Evolutionary conservation across 1,140 invertebrate species (phyloP), one percentile per base, ranked within the genome.

Genomic region (Leptoteleia sp.): DNA sequence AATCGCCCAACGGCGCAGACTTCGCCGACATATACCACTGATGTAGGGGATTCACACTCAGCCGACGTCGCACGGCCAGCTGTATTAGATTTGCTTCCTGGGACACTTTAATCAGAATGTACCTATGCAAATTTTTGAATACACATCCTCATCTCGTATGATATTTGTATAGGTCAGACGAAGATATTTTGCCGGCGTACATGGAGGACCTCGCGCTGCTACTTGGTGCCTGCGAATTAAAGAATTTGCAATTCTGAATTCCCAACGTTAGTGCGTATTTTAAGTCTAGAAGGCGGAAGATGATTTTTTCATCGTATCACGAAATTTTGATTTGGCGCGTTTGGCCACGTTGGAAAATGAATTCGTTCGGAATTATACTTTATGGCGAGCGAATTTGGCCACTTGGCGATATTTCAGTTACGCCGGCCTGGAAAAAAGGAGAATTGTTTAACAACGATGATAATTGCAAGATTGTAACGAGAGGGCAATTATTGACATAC

Each of bases 91-190:
- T 90, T 89, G 84, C 87, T 88, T 87, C 87, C 84, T 88, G 84
- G 89, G 86, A 88, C 85, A 88, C 86, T 89, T 89, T 90, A 89
- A 89, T 90, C 87, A 90, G 87, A 88, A 88, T 87, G 87, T 90
- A 90, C 87, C 88, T 90, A 90, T 90, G 89, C 88, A 90, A 90
- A 90, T 90, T 90, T 90, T 89, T 90, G 87, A 90, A 89, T 86
- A 89, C 86, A 90, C 86, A 89, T 86, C 84, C 87, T 84, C 86
- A 79, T 84, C 81, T 79, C 77, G 62, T 75, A 83, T 86, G 85
- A 88, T 90, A 84, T 90, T 90, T 90, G 89, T 86, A 89, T 86
- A 89, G 88, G 88, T 89, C 88, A 89, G 85, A 76, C 84, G 83
- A 87, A 89, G 87, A 87, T 87, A 89, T 87, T 89, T 88, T 88